A percentile compares a stretch with the other conserved stretches of the same genome.
Conservation (phyloP, 1,140 invertebrate species). For the Trialeurodes vaporariorum region DNA sequence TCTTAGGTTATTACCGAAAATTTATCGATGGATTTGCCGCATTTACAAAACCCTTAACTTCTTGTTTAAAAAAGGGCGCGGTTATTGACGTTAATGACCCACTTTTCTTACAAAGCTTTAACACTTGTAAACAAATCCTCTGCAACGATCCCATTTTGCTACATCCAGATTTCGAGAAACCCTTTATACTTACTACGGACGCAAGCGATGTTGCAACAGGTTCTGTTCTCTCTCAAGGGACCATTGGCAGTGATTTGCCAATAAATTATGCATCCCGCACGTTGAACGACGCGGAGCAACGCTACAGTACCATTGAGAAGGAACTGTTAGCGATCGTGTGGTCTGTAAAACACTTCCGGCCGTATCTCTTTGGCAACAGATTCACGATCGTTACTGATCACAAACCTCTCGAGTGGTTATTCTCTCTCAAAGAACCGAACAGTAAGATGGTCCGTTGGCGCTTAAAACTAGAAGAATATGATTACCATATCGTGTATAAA, state of each 20-base stretch:
- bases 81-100: slow-evolving; percentile 8
- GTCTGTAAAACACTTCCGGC: slow-evolving; percentile 35
- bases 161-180: slow-evolving; percentile 15
- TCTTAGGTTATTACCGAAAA: slow-evolving; percentile 31
- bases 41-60: slow-evolving; percentile 27
- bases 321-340: slow-evolving; percentile 36
- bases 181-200: background rate
- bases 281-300: slow-evolving; percentile 23
- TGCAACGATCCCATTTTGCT: slow-evolving; percentile 30
- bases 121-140: slow-evolving; percentile 23
- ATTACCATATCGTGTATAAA: too few species aligned
- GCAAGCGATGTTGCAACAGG: slow-evolving; percentile 14
- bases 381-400: slow-evolving; percentile 43
- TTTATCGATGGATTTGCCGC: slow-evolving; percentile 29
- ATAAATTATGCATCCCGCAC: slow-evolving; percentile 25
- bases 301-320: slow-evolving; percentile 32
- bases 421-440: too few species aligned
- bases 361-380: slow-evolving; percentile 37
- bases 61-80: slow-evolving; percentile 26
- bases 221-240: slow-evolving; percentile 17
- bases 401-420: slow-evolving; percentile 34
- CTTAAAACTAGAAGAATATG: too few species aligned
- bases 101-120: slow-evolving; percentile 9
- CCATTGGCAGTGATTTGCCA: slow-evolving; percentile 14
- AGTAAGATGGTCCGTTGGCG: too few species aligned